Percentiles rank a stretch among this genome's conserved stretches.
Evolutionary conservation across 2,888 invertebrate species (phyloP).

Genomic region (Agelastica alni): DNA sequence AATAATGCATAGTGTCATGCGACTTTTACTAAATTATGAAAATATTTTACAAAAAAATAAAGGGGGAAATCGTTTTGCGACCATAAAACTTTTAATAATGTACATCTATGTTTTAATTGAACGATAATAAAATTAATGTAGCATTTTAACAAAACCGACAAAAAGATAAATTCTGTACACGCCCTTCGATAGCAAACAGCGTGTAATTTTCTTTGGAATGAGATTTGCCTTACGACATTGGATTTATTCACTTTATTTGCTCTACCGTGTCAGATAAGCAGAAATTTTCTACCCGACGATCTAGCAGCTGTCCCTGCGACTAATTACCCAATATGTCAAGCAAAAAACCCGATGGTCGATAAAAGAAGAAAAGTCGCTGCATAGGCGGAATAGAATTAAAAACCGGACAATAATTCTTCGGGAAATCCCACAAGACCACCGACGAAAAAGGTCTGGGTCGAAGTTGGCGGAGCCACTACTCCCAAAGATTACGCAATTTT

Average conservation of each 20-base stretch:
- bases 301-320: conserved; percentile 1
- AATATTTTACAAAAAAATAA: no score
- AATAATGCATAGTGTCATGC: no score
- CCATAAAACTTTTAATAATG: no score
- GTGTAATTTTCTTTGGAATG: not conserved
- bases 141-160: no score
- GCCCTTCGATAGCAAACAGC: no score
- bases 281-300: conserved; percentile 3
- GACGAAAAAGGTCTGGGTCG: not conserved
- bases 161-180: no score
- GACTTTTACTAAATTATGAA: no score
- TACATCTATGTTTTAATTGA: no score
- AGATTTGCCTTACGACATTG: not conserved
- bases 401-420: conserved; percentile 25
- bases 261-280: conserved; percentile 1
- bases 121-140: no score
- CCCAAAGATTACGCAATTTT: no score
- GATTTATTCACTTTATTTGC: conserved; percentile 7
- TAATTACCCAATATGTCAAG: conserved; percentile 17
- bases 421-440: conserved; percentile 19
- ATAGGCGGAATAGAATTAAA: conserved; percentile 27
- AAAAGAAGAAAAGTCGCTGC: conserved; percentile 22
- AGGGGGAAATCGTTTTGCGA: no score
- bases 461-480: not conserved
- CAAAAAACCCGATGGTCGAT: conserved; percentile 4